These are phyloP conservation scores for Drosophila nigritarsus DNA, from an alignment of 2,888 invertebrate species.

Conservation along the genomic window DNA sequence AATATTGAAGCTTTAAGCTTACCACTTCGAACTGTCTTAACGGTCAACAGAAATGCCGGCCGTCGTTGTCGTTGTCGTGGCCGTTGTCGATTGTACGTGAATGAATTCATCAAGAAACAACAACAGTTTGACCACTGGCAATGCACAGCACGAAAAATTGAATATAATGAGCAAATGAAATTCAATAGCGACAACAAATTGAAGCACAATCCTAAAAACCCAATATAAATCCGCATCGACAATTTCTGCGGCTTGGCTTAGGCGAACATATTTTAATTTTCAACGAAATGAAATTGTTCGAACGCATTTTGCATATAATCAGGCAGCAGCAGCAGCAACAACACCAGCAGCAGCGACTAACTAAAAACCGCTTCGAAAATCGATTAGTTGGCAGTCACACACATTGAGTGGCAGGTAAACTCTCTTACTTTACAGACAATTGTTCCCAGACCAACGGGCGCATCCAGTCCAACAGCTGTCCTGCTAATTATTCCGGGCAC, in stretches of 20 bases:
- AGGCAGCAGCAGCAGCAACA: conserved; percentile 35
- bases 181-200: conserved; percentile 51
- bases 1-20: conserved; percentile 29
- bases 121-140: conserved; percentile 29
- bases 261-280: conserved; percentile 55
- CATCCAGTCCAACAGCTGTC: conserved; percentile 10
- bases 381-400: conserved; percentile 66
- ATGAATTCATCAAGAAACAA: conserved; percentile 68
- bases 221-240: conserved; percentile 49
- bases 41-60: conserved; percentile 69
- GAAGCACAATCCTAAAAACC: conserved; percentile 43
- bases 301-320: conserved; percentile 71
- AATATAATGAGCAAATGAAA: conserved; percentile 77
- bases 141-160: conserved; percentile 69
- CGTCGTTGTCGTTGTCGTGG: conserved; percentile 41
- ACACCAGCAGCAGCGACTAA: conserved; percentile 46
- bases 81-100: conserved; percentile 63
- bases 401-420: conserved; percentile 13
- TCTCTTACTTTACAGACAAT: conserved; percentile 49
- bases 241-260: conserved; percentile 58
- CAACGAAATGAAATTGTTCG: conserved; percentile 73
- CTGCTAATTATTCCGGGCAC: conserved; percentile 71
- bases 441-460: conserved; percentile 12
- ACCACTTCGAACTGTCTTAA: conserved; percentile 60
- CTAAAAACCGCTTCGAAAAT: conserved; percentile 64